Percentiles rank a stretch among this genome's conserved stretches.
Evolutionary conservation across 2,888 invertebrate species (phyloP).

Genomic region (Autographa gamma): DNA sequence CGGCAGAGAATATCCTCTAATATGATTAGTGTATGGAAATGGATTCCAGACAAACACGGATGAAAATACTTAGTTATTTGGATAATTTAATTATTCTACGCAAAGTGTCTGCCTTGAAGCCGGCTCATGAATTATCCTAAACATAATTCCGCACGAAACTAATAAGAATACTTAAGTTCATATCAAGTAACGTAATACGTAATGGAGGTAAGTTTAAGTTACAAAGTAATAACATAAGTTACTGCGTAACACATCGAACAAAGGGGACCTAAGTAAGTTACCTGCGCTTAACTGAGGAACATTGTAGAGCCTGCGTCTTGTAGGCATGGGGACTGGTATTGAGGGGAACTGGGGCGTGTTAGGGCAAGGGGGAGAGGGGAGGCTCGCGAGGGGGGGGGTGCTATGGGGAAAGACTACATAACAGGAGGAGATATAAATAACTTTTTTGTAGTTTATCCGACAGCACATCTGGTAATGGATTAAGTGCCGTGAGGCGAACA

Average conservation of each 20-base stretch:
- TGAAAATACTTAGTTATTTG: not conserved
- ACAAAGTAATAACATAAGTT: slow-evolving; percentile 46
- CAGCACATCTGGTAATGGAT: not conserved
- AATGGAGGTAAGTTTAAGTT: slow-evolving; percentile 30
- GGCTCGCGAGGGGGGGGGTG: not conserved
- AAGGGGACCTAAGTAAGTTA: slow-evolving; percentile 24
- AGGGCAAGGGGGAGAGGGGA: not conserved
- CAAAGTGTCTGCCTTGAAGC: not conserved
- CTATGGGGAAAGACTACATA: not conserved
- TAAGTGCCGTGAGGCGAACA: not conserved
- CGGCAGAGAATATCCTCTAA: not conserved
- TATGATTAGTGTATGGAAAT: not conserved
- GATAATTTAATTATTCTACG: not conserved
- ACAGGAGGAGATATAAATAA: not conserved
- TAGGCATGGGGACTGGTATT: slow-evolving; percentile 18
- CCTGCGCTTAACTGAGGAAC: slow-evolving; percentile 8
- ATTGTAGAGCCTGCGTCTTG: not conserved
- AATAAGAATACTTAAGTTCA: not conserved
- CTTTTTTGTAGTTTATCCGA: slow-evolving; percentile 4
- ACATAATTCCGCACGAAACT: not conserved
- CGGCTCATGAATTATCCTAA: not conserved
- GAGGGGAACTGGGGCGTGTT: slow-evolving; percentile 3
- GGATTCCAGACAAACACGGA: not conserved
- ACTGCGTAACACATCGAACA: slow-evolving; percentile 25
- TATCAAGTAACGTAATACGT: not conserved